These are phyloP conservation scores for Malachius bipustulatus DNA, from an alignment of 2,888 invertebrate species.

Conservation along the genomic window DNA sequence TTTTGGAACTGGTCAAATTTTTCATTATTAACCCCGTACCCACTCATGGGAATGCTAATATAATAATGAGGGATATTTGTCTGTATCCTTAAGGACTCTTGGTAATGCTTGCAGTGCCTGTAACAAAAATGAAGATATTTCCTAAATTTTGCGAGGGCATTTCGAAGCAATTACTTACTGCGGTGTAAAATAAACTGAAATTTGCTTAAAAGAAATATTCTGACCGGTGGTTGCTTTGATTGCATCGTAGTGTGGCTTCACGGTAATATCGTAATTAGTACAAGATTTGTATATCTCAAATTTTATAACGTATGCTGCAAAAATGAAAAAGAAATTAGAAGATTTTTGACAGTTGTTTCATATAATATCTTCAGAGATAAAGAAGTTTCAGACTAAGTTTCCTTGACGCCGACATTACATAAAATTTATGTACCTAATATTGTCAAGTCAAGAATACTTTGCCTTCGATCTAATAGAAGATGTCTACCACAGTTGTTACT, in stretches of 20 bases:
- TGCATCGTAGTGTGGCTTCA: conserved; percentile 1
- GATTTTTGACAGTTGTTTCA: no score
- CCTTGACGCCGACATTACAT: no score
- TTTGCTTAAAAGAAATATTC: not conserved
- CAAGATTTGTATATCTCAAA: conserved; percentile 1
- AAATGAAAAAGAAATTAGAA: not conserved
- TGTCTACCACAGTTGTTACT: no score
- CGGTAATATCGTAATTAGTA: not conserved
- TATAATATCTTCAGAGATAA: no score
- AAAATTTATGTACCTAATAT: no score
- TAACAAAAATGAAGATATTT: conserved; percentile 13
- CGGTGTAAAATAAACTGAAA: not conserved
- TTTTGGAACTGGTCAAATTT: not conserved
- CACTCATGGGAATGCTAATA: conserved; percentile 20
- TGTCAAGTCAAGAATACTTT: no score
- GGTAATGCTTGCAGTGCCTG: conserved; percentile 21
- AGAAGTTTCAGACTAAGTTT: no score
- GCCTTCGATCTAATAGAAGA: no score
- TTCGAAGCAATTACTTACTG: not conserved
- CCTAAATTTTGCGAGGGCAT: not conserved
- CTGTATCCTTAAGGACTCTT: conserved; percentile 22
- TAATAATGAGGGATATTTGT: conserved; percentile 26
- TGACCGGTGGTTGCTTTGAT: not conserved
- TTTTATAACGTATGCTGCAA: not conserved
- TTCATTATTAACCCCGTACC: conserved; percentile 1